Evolutionary conservation across 2,888 invertebrate species (phyloP).

Genomic region (Chesias legatella): DNA sequence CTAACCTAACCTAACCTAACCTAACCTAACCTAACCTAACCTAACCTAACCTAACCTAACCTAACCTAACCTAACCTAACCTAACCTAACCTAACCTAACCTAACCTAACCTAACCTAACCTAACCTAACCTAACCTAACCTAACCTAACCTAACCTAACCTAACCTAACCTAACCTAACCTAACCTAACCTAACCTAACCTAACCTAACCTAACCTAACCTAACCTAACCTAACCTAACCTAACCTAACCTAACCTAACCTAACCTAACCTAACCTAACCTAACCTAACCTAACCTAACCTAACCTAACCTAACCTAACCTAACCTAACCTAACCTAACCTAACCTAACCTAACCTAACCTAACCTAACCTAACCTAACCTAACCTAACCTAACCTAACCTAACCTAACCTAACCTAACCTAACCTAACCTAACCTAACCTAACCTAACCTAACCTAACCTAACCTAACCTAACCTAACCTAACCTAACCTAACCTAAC

Average conservation of each 20-base stretch:
- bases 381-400: constrained; percentile 13
- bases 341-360: constrained; percentile 14
- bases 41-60: constrained; percentile 11
- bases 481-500: constrained; percentile 16
- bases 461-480: constrained; percentile 10
- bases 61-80: constrained; percentile 9
- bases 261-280: constrained; percentile 16
- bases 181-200: constrained; percentile 15
- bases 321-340: constrained; percentile 15
- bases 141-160: constrained; percentile 13
- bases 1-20: constrained; percentile 11
- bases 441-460: constrained; percentile 15
- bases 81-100: constrained; percentile 11
- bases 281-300: constrained; percentile 15
- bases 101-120: constrained; percentile 11
- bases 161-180: constrained; percentile 18
- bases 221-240: no score
- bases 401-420: constrained; percentile 13
- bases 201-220: constrained; percentile 11
- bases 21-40: constrained; percentile 11
- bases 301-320: constrained; percentile 9
- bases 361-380: constrained; percentile 7
- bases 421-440: constrained; percentile 14
- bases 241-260: constrained; percentile 14
- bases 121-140: constrained; percentile 12